Base-by-base conservation (phyloP, 2,113 vertebrate genomes). In the Pangasianodon hypophthalmus region DNA sequence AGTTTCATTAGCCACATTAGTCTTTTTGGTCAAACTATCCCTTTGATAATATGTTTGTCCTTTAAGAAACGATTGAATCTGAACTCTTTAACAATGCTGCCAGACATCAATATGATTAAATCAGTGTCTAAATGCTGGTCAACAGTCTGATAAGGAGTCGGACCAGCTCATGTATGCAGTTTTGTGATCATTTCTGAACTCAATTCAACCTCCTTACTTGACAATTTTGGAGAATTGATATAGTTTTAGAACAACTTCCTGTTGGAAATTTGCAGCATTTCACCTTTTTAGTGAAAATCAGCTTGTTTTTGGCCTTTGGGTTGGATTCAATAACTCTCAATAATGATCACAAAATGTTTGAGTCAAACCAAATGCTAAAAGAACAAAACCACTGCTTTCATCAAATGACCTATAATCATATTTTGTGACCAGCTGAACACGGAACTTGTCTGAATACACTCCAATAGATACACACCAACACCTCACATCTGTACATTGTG, bases 401-500 rank as follows among this genome's bases (percentile, higher is more conserved):
- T 58, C 46, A 29, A 6, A 41, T 44, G 46, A 71, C 82, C 56
- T 26, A 44, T 16, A 26, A 84, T 44, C 16, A 24, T 60, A 62
- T 29, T 54, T 79, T 19, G 29, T n/a, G 29, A 48, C 6, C 52
- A 60, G 37, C 26, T n/a, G n/a, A 75, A 85, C 19, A 75, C 50
- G 71, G 24, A 48, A 71, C 48, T 1, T 41, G 62, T 81, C n/a
- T 80, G 71, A 62, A 89, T 24, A n/a, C 32, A 90, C 71, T 87
- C 37, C 41, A 26, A 64, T 56, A 86, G 21, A 67, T 37, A 89
- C 81, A 60, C 19, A 52, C 56, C 46, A 54, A 71, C 26, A 69
- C 58, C 75, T 46, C 84, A 86, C 84, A 44, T 81, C 58, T 86
- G 37, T 88, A 88, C 87, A 71, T 44, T 67, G 87, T 81, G 67